Conservation (phyloP, 1,140 invertebrate genomes). For the Eupeodes corollae region DNA sequence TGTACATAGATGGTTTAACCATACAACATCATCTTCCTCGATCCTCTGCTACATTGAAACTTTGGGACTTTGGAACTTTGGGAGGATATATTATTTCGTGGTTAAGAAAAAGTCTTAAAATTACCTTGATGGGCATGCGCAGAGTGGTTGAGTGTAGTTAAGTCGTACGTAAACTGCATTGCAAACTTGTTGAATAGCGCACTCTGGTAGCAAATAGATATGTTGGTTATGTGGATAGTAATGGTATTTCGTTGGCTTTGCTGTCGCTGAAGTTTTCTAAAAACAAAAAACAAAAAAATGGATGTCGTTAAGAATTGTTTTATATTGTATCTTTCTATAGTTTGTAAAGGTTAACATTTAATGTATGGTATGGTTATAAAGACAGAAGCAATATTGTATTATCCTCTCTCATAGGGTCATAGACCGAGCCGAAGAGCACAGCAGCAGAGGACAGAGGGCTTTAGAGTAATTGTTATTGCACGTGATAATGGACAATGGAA, state of each 20-base stretch:
- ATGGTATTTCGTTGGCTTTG: slow-evolving; percentile 82
- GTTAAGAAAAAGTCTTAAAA: neutral
- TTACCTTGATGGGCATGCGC: slow-evolving; percentile 68
- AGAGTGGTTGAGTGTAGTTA: slow-evolving; percentile 85
- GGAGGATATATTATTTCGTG: neutral
- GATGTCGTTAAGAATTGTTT: neutral
- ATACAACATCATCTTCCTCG: no score
- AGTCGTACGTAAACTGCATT: slow-evolving; percentile 84
- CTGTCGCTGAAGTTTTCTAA: slow-evolving; percentile 61
- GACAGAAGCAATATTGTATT: no score
- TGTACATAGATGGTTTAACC: no score
- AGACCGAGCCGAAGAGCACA: no score
- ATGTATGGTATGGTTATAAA: no score
- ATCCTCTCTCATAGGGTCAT: no score
- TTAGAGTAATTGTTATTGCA: no score
- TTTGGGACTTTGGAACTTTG: no score
- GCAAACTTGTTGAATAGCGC: slow-evolving; percentile 85
- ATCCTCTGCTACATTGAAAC: no score
- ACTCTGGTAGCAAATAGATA: slow-evolving; percentile 80
- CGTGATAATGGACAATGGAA: no score
- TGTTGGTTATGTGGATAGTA: slow-evolving; percentile 91
- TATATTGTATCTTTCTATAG: no score
- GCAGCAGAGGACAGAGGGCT: no score
- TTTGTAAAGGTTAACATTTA: neutral
- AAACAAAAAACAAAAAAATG: slow-evolving; percentile 37